Evolutionary conservation across 1,140 invertebrate species (phyloP), one percentile per base, ranked within the genome.

Genomic region (Wasmannia auropunctata): DNA sequence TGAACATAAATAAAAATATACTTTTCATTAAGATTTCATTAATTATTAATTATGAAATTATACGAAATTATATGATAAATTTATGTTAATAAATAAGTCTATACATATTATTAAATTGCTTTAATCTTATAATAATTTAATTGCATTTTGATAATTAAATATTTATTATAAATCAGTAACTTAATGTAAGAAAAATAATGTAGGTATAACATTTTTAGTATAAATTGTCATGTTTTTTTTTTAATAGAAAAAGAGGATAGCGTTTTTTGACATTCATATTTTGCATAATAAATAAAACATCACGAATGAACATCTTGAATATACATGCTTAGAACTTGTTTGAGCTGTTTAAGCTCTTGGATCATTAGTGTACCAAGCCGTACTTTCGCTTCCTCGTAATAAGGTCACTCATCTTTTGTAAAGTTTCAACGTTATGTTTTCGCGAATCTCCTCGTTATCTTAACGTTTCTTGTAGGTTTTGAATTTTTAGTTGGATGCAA

Each of bases 401-500:
- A 60, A 77, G 54, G 62, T 69, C 31, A 56, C 65, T 43, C 34
- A 56, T 81, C 37, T 58, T 46, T 70, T 22, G 37, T 54, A 83
- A 83, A 74, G 51, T 83, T 74, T 14, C 16, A 28, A 40, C 25
- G 51, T 72, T 74, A 72, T 54, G 65, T 72, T 37, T 46, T 58
- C 25, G 37, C 51, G 40, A 83, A 74, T 83, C 56, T 46, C 51
- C 37, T 83, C 37, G 28, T 81, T 58, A 60, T 40, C 28, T 83
- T 74, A 72, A 81, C 37, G 65, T 40, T 81, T 56, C 51, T 81
- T 70, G 63, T 81, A 56, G 34, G 37, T 72, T 54, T 70, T 72
- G 67, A 83, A 72, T 83, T 83, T 83, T 72, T 81, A 81, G 51
- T 72, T 72, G 28, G 49, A 72, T 58, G 65, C 43, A 19, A 74